phyloP scores from a whole-genome alignment of 1,140 invertebrate species.

The Halesus radiatus region DNA sequence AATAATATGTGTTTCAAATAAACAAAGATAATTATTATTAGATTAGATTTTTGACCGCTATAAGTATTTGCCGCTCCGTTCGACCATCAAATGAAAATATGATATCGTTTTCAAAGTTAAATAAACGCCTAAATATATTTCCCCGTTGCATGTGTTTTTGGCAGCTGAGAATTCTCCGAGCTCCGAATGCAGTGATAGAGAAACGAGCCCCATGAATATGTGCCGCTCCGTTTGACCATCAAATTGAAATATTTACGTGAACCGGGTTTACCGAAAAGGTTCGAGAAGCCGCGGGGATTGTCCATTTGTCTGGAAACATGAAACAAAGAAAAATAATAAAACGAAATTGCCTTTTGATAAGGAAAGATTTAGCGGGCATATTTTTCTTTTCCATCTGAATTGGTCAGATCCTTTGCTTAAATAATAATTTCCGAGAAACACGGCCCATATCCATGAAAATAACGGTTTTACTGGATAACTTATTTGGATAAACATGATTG shows the following conservation, averaged over 20 bases:
- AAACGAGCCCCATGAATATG: background rate
- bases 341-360: slow-evolving; percentile 36
- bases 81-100: background rate
- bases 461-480: background rate
- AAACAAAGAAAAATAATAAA: slow-evolving; percentile 38
- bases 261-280: background rate
- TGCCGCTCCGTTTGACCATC: slow-evolving; percentile 13
- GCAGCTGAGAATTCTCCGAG: no score
- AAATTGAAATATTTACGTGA: slow-evolving; percentile 13
- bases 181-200: background rate
- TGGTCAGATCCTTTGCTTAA: slow-evolving; percentile 5
- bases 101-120: no score
- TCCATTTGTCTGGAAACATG: slow-evolving; percentile 34
- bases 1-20: no score
- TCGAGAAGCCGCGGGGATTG: background rate
- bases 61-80: no score
- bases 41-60: no score
- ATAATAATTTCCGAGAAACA: slow-evolving; percentile 8
- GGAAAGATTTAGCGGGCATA: slow-evolving; percentile 7
- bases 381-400: background rate
- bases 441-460: background rate
- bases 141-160: no score
- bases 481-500: no score
- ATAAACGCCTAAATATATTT: no score
- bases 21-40: no score